These are phyloP conservation scores for Thymallus thymallus DNA, from an alignment of 2,113 vertebrate species.

Conservation along the genomic window DNA sequence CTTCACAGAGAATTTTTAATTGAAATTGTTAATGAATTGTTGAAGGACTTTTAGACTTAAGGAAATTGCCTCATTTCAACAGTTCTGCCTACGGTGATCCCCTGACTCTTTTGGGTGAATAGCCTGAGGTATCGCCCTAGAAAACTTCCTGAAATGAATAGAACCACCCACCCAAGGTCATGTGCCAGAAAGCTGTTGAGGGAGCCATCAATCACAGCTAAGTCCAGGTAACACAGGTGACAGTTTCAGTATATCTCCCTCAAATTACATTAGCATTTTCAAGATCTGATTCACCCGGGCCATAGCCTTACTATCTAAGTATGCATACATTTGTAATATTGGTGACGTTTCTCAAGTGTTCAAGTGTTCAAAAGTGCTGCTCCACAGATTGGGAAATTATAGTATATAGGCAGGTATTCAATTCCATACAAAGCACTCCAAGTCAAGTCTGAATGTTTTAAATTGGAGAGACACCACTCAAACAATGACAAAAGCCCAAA, in stretches of 20 bases:
- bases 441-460: too few relatives aligned
- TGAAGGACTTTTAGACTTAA: constrained; percentile 42
- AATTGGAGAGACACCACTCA: too few relatives aligned
- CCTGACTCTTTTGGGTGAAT: constrained; percentile 55
- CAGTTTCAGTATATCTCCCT: constrained; percentile 48
- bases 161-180: constrained; percentile 62
- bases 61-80: constrained; percentile 58
- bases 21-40: constrained; percentile 63
- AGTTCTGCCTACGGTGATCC: constrained; percentile 53
- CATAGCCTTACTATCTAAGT: too few relatives aligned
- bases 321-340: too few relatives aligned
- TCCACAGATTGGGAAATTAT: too few relatives aligned
- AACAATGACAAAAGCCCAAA: too few relatives aligned
- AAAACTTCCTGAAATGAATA: constrained; percentile 61
- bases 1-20: constrained; percentile 43
- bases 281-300: too few relatives aligned
- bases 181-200: constrained; percentile 43
- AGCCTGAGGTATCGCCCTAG: constrained; percentile 61
- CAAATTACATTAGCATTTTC: constrained; percentile 37
- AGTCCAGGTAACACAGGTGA: constrained; percentile 42
- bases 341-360: too few relatives aligned
- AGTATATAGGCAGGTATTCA: too few relatives aligned
- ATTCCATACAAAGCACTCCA: too few relatives aligned
- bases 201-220: constrained; percentile 29
- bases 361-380: too few relatives aligned